Percentiles rank a stretch among this genome's conserved stretches.
These are phyloP conservation scores for Pitangus sulphuratus DNA, from an alignment of 2,797 vertebrate species.

Conservation along the genomic window DNA sequence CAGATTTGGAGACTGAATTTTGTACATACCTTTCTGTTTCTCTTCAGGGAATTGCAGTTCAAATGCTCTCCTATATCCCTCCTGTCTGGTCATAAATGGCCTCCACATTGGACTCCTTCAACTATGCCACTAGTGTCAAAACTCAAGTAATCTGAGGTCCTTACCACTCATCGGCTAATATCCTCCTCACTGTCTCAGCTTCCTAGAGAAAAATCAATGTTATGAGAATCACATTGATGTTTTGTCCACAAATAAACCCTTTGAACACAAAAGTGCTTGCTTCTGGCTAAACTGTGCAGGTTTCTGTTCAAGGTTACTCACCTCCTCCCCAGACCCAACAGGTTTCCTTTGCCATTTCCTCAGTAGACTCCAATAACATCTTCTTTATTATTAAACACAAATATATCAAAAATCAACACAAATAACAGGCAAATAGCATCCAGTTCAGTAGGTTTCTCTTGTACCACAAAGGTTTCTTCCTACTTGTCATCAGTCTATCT, in stretches of 20 bases:
- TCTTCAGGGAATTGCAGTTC: background rate
- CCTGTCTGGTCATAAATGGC: background rate
- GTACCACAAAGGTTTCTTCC: background rate
- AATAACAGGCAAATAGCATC: background rate
- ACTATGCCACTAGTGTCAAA: background rate
- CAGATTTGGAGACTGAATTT: background rate
- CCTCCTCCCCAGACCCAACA: background rate
- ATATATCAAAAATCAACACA: background rate
- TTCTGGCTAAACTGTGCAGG: background rate
- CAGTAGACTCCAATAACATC: background rate
- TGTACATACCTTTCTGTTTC: background rate
- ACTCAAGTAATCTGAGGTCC: background rate
- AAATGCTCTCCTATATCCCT: background rate
- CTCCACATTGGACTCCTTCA: background rate
- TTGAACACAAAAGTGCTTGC: background rate
- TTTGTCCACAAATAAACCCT: background rate
- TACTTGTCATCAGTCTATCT: background rate
- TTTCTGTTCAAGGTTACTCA: background rate
- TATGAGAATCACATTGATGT: background rate
- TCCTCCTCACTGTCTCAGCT: background rate
- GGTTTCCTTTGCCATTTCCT: background rate
- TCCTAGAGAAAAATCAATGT: constrained; percentile 3
- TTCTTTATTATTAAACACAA: background rate
- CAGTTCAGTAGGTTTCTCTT: background rate
- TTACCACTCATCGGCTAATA: background rate